A percentile compares a stretch with the other conserved stretches of the same genome.
Evolutionary conservation across 1,140 invertebrate species (phyloP).

Genomic region (Drosophila ficusphila): DNA sequence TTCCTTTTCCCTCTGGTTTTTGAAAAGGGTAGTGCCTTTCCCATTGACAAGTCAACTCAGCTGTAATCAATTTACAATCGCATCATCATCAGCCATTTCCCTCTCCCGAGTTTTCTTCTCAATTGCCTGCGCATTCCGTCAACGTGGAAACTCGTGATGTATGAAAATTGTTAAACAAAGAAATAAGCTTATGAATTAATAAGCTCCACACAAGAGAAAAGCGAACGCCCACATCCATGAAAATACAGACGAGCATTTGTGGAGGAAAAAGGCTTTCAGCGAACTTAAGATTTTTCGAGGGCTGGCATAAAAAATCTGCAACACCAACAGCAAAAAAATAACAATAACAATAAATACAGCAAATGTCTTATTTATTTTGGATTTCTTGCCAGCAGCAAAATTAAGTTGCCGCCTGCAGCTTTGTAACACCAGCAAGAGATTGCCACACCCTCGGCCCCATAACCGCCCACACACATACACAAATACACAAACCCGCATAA

Average conservation of each 20-base stretch:
- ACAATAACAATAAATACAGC: constrained; percentile 36
- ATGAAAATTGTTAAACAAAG: constrained; percentile 49
- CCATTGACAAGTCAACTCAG: not conserved
- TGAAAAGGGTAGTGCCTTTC: constrained; percentile 18
- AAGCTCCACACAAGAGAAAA: constrained; percentile 43
- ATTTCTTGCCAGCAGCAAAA: constrained; percentile 44
- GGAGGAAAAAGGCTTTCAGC: not conserved
- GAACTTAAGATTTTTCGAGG: constrained; percentile 23
- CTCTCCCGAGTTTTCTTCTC: not conserved
- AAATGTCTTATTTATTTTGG: constrained; percentile 74
- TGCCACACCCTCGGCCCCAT: constrained; percentile 26
- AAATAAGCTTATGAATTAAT: constrained; percentile 71
- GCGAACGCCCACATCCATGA: constrained; percentile 42
- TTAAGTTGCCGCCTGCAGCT: constrained; percentile 79
- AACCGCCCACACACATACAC: not conserved
- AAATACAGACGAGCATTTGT: not conserved
- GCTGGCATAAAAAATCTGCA: constrained; percentile 20
- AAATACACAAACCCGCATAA: constrained; percentile 16
- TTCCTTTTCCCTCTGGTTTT: constrained; percentile 1
- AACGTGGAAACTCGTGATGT: not conserved
- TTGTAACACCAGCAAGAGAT: constrained; percentile 66
- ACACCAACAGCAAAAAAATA: constrained; percentile 22
- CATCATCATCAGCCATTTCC: constrained; percentile 25
- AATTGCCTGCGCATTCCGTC: constrained; percentile 18
- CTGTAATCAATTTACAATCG: constrained; percentile 33